A percentile compares a stretch with the other conserved stretches of the same genome.
Evolutionary conservation across 2,113 vertebrate genomes (phyloP).

Genomic region (Coreoperca whiteheadi): DNA sequence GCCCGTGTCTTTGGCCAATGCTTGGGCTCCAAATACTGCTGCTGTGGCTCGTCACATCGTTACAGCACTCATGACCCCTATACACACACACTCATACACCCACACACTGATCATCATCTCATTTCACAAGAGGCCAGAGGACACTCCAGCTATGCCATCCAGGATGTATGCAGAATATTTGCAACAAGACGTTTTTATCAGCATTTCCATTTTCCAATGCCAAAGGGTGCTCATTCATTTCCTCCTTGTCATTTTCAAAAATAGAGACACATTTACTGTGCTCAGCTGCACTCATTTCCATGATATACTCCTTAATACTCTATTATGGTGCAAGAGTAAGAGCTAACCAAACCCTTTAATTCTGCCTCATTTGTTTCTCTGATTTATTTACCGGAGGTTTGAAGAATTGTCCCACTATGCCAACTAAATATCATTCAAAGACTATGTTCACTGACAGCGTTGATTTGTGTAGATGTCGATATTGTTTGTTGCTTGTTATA

Average conservation of each 20-base stretch:
- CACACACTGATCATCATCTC: slow-evolving; percentile 19
- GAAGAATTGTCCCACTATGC: slow-evolving; percentile 67
- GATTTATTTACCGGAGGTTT: slow-evolving; percentile 48
- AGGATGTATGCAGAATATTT: slow-evolving; percentile 62
- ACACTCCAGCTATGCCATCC: slow-evolving; percentile 38
- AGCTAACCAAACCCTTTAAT: slow-evolving; percentile 85
- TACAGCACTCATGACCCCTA: slow-evolving; percentile 87
- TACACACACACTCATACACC: slow-evolving; percentile 33
- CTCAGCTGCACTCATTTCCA: slow-evolving; percentile 60
- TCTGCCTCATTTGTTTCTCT: slow-evolving; percentile 70
- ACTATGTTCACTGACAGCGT: slow-evolving; percentile 76
- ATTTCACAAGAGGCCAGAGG: slow-evolving; percentile 47
- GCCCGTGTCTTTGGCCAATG: slow-evolving; percentile 88
- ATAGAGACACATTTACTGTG: slow-evolving; percentile 59
- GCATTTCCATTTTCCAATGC: slow-evolving; percentile 73
- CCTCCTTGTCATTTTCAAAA: slow-evolving; percentile 49
- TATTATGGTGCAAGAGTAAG: slow-evolving; percentile 80
- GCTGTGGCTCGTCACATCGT: slow-evolving; percentile 90
- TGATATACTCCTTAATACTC: slow-evolving; percentile 54
- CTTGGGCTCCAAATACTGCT: slow-evolving; percentile 89
- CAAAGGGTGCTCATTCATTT: slow-evolving; percentile 79
- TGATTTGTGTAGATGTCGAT: slow-evolving; percentile 75
- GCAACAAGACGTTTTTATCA: slow-evolving; percentile 57
- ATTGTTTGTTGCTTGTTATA: slow-evolving; percentile 75
- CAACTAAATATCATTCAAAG: slow-evolving; percentile 69